Conservation (phyloP, 2,113 vertebrate genomes). For the Balaenoptera acutorostrata region DNA sequence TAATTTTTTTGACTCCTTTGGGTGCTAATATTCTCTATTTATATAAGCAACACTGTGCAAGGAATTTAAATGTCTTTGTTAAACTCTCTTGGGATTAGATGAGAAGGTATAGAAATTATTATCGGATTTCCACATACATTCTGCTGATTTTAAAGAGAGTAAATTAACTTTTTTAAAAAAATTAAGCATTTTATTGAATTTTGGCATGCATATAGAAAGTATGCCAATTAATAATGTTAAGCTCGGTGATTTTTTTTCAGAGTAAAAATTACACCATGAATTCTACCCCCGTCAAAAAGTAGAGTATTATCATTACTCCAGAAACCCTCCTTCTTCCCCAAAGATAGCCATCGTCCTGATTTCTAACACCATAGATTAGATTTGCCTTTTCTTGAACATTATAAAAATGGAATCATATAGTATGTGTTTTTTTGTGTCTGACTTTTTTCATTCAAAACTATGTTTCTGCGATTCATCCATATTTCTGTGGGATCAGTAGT, state of each 20-base stretch:
- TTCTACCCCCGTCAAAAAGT: not conserved
- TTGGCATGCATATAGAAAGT: not conserved
- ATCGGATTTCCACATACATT: not conserved
- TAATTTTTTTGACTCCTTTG: not conserved
- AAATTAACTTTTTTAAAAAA: not conserved
- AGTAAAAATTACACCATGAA: not conserved
- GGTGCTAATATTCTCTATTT: not conserved
- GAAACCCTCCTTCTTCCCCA: not conserved
- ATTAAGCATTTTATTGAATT: not conserved
- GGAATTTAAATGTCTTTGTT: not conserved
- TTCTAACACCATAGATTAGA: not conserved
- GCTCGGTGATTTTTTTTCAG: not conserved
- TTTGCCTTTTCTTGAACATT: not conserved
- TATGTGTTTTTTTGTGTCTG: not conserved
- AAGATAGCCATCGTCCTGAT: not conserved
- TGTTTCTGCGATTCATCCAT: not conserved
- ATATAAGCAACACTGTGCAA: not conserved
- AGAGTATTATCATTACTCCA: not conserved
- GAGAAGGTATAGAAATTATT: not conserved
- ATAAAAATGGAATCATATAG: not conserved
- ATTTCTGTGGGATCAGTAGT: not conserved
- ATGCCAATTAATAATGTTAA: not conserved
- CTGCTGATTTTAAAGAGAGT: not conserved
- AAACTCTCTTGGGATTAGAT: not conserved
- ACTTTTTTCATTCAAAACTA: not conserved